Percentiles rank a stretch among this genome's conserved stretches.
phyloP scores from a whole-genome alignment of 2,888 invertebrate species.

The Philopedon plagiatum region DNA sequence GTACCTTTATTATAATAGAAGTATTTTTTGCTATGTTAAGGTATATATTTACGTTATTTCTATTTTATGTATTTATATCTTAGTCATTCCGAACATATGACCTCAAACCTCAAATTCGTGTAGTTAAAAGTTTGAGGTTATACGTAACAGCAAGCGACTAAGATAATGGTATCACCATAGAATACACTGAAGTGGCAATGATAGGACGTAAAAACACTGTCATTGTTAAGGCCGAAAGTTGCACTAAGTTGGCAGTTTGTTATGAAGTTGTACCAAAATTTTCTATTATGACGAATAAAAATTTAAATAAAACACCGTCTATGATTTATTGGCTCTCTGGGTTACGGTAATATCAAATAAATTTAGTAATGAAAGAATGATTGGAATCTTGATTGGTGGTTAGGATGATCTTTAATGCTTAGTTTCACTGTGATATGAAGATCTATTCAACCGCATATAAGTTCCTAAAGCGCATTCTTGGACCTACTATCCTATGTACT shows the following conservation, averaged over 20 bases:
- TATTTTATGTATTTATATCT: conserved; percentile 42
- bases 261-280: conserved; percentile 15
- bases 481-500: too few species aligned
- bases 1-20: conserved; percentile 28
- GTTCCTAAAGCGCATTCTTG: too few species aligned
- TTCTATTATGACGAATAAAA: conserved; percentile 21
- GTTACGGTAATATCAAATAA: too few species aligned
- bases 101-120: background rate
- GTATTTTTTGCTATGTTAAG: conserved; percentile 44
- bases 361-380: too few species aligned
- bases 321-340: too few species aligned
- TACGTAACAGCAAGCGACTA: background rate
- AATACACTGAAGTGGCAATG: background rate
- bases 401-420: too few species aligned
- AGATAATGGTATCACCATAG: conserved; percentile 3
- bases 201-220: background rate
- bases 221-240: background rate
- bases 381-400: too few species aligned
- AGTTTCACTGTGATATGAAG: too few species aligned
- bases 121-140: conserved; percentile 9
- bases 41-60: conserved; percentile 42
- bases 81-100: background rate
- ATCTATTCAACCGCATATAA: too few species aligned
- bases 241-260: conserved; percentile 8
- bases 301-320: conserved; percentile 4